Evolutionary conservation across 1,140 invertebrate genomes (phyloP).

Genomic region (Cyclina sinensis): DNA sequence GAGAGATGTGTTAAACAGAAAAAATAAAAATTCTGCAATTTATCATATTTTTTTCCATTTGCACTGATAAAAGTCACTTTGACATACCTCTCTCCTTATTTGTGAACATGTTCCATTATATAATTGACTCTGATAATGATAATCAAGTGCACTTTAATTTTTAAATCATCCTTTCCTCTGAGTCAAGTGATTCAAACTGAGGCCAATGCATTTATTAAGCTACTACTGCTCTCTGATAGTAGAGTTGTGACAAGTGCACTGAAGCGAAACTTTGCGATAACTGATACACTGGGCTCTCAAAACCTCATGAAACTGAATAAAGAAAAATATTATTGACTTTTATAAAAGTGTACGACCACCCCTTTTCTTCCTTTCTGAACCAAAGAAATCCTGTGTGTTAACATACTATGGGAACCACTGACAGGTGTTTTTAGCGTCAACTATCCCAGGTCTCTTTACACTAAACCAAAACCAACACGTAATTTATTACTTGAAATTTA

Average conservation of each 20-base stretch:
- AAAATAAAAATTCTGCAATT: no score
- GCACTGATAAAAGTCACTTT: background rate
- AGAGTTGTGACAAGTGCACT: background rate
- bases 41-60: no score
- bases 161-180: background rate
- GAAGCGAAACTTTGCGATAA: background rate
- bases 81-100: background rate
- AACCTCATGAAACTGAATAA: background rate
- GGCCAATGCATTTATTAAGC: background rate
- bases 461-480: conserved; percentile 54
- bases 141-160: conserved; percentile 22
- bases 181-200: conserved; percentile 3
- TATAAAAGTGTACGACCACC: conserved; percentile 30
- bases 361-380: background rate
- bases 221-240: background rate
- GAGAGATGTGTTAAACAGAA: no score
- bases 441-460: background rate
- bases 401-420: background rate
- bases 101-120: conserved; percentile 38
- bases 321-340: conserved; percentile 66
- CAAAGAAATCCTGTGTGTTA: conserved; percentile 5
- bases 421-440: conserved; percentile 53
- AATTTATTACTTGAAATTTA: conserved; percentile 49
- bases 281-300: background rate
- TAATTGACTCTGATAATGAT: background rate